These are phyloP conservation scores for Perca fluviatilis DNA, from an alignment of 2,113 vertebrate genomes.

Conservation along the genomic window DNA sequence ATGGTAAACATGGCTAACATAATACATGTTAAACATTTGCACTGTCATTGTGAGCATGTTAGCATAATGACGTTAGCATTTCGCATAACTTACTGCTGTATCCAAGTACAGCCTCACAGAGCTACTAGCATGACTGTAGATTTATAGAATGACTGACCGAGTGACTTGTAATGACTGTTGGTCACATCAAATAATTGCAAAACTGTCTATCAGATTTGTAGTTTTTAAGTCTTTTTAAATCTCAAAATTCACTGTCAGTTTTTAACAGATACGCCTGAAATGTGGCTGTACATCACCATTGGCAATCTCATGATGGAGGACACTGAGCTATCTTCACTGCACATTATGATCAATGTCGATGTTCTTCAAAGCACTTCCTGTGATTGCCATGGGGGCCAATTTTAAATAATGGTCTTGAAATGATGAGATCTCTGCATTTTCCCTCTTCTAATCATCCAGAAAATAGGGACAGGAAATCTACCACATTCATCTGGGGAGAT, in stretches of 20 bases:
- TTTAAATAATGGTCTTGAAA: slow-evolving; percentile 63
- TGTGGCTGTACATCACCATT: slow-evolving; percentile 18
- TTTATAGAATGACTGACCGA: background rate
- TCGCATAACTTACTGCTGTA: background rate
- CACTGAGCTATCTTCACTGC: background rate
- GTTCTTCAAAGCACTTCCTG: slow-evolving; percentile 53
- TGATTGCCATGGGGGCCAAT: slow-evolving; percentile 57
- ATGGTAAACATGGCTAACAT: background rate
- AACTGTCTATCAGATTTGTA: background rate
- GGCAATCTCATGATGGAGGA: slow-evolving; percentile 24
- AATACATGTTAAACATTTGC: background rate
- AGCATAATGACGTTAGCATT: background rate
- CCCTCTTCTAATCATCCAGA: slow-evolving; percentile 58
- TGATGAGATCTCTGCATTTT: slow-evolving; percentile 44
- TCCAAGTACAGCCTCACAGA: background rate
- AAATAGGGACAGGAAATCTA: slow-evolving; percentile 47
- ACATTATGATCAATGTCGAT: slow-evolving; percentile 12
- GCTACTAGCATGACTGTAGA: background rate
- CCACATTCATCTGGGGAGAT: slow-evolving; percentile 53
- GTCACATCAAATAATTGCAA: background rate
- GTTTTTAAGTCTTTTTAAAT: background rate
- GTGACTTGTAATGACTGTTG: background rate
- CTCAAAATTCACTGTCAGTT: background rate
- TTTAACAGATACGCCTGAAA: background rate
- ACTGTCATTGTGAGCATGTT: slow-evolving; percentile 1